Evolutionary conservation across 2,888 invertebrate genomes (phyloP).

Genomic region (Orthosia incerta): DNA sequence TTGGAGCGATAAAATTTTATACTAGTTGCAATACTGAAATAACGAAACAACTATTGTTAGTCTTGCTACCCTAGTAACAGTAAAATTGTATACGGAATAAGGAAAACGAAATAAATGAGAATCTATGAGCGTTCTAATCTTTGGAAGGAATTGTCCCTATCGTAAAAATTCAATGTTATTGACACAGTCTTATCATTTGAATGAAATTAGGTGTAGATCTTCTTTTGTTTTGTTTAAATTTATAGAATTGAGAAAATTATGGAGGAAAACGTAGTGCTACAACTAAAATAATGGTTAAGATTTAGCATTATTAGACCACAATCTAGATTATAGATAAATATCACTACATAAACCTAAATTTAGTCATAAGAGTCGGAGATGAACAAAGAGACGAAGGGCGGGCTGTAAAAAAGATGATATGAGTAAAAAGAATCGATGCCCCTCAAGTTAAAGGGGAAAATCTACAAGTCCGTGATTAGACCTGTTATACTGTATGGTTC

Average conservation of each 20-base stretch:
- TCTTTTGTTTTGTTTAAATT: not conserved
- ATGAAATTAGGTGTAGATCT: not conserved
- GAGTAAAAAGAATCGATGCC: no score
- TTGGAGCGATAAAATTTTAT: slow-evolving; percentile 36
- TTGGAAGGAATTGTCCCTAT: slow-evolving; percentile 1
- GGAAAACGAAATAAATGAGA: slow-evolving; percentile 37
- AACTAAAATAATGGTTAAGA: not conserved
- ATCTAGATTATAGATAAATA: no score
- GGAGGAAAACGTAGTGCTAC: not conserved
- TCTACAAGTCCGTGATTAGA: no score
- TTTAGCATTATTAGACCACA: no score
- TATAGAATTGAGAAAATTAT: not conserved
- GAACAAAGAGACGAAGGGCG: no score
- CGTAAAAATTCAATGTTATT: slow-evolving; percentile 23
- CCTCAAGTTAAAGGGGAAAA: no score
- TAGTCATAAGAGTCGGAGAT: not conserved
- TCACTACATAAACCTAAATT: no score
- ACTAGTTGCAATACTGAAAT: slow-evolving; percentile 5
- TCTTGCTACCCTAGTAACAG: not conserved
- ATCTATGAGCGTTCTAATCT: slow-evolving; percentile 21
- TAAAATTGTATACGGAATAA: slow-evolving; percentile 9
- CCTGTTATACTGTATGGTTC: no score
- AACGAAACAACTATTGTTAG: slow-evolving; percentile 15
- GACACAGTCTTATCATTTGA: slow-evolving; percentile 1
- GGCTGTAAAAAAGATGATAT: no score